Evolutionary conservation across 2,888 invertebrate genomes (phyloP), one percentile per base, ranked within the genome.

Genomic region (Aplocera efformata): DNA sequence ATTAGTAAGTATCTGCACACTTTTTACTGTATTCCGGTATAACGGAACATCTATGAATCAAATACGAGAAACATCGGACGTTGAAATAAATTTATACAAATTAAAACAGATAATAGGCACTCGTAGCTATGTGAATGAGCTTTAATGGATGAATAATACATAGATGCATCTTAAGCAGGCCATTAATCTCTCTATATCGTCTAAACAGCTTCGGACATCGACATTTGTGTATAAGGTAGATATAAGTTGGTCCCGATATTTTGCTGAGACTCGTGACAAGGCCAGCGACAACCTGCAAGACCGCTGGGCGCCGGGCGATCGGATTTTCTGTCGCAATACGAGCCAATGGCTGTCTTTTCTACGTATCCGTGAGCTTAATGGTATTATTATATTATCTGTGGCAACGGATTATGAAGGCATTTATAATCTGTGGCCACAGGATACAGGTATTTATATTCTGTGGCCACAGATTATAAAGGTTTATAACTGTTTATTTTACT

Each of bases 271-370:
- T 54, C 44, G 53, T 53, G 53, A 56, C 52, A 52, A 41, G 38
- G 44, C 54, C 50, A 49, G 48, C 48, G 24, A 27, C 40, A 40
- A 36, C 40, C 31, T 50, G 56, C 77, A 72, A 79, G 80, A 79
- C 80, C 48, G 71, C 63, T 66, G 62, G 80, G 78, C 77, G 77
- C 75, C 77, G 58, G 49, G 53, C 53, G 45, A 57, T 58, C 63
- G 63, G 63, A 74, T 73, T 74, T 72, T 72, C 70, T 52, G 63
- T 50, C 44, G 48, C 37, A 48, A 40, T 27, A 22, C 22, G 6
- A n/a, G 6, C 7, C 13, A 17, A 17, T 20, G 22, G 6, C 7
- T 22, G 13, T 1, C 13, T 33, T 7, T 29, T 17, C 27, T 26
- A 17, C 8, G 22, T 32, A 9, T 30, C 27, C 28, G 31, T 32